phyloP scores from a whole-genome alignment of 2,888 invertebrate species.

The Drosophila mulleri region DNA sequence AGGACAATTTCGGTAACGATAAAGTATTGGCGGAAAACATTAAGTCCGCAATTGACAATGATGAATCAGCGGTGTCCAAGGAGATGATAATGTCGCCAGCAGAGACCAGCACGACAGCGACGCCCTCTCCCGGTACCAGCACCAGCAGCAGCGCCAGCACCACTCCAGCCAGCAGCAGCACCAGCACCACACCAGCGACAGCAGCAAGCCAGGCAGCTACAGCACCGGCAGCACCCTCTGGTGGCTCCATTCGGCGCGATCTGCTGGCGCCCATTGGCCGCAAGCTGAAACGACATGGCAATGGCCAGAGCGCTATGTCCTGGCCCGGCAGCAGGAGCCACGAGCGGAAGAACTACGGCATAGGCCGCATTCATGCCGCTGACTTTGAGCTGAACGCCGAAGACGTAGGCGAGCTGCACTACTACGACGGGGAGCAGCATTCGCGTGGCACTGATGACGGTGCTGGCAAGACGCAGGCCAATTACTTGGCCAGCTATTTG shows the following conservation, averaged over 20 bases:
- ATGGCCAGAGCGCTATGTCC: slow-evolving; percentile 1
- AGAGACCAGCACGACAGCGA: slow-evolving; percentile 9
- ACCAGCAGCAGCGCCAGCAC: slow-evolving; percentile 11
- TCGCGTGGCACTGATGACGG: slow-evolving; percentile 9
- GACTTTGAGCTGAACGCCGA: slow-evolving; percentile 25
- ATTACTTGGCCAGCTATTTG: slow-evolving; percentile 48
- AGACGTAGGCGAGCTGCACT: slow-evolving; percentile 59
- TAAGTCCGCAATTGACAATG: slow-evolving; percentile 63
- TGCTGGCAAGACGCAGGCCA: slow-evolving; percentile 41
- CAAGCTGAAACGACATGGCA: slow-evolving; percentile 47
- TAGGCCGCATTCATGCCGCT: slow-evolving; percentile 28
- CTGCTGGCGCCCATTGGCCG: slow-evolving; percentile 39
- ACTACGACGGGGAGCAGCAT: slow-evolving; percentile 38
- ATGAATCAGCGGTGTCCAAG: slow-evolving; percentile 57
- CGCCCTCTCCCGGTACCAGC: slow-evolving; percentile 1
- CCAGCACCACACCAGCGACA: slow-evolving; percentile 12
- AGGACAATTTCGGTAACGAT: slow-evolving; percentile 70
- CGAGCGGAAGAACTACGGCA: slow-evolving; percentile 29
- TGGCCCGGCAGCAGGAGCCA: slow-evolving; percentile 23
- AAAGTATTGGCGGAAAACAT: slow-evolving; percentile 60
- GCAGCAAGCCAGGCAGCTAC: not conserved
- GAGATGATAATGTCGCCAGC: slow-evolving; percentile 15
- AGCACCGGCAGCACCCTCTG: slow-evolving; percentile 2
- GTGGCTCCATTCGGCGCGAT: slow-evolving; percentile 16
- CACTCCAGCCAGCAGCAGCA: slow-evolving; percentile 7